Evolutionary conservation across 1,140 invertebrate species (phyloP), one percentile per base, ranked within the genome.

Genomic region (Penaeus japonicus): DNA sequence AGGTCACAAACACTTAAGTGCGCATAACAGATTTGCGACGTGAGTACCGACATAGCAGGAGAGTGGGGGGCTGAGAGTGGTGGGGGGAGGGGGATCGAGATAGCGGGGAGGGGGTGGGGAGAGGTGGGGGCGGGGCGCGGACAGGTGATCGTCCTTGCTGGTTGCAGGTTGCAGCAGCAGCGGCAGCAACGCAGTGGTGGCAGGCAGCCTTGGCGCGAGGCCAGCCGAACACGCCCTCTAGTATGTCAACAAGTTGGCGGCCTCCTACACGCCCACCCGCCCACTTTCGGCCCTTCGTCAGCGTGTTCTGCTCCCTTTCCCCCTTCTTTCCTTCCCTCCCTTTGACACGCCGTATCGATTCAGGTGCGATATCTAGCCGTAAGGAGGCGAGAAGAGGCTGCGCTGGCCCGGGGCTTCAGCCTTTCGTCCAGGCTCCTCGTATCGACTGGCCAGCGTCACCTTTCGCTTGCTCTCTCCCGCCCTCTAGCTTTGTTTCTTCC

Each of bases 201-300:
- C 35, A 75, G 65, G 65, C 65, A 75, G 55, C 65, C 83, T 75
- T 75, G 83, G 83, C 82, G 62, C 39, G 65, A 27, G 65, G 65
- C 83, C 83, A 84, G 65, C 77, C 65, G 82, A n/a, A 27, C 77
- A 79, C 77, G 39, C 77, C 77, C 77, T 79, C 65, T 70, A 75
- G 39, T 59, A 32, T 84, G 65, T 84, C 82, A 84, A 84, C 83
- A 84, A 73, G 83, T 70, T 65, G 83, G 83, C 70, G 70, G 65
- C 57, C 83, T 73, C 47, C 65, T 70, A 55, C 83, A 79, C 83
- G 47, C 47, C 47, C 47, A 47, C 47, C 47, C 47, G 47, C 47
- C 47, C 47, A 47, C 47, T 47, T 15, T 12, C 10, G 47, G 82
- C 82, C 82, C 47, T 35, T 70, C 83, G 39, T 84, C 83, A 75